phyloP scores from a whole-genome alignment of 2,888 invertebrate genomes.

The Buathra laborator region DNA sequence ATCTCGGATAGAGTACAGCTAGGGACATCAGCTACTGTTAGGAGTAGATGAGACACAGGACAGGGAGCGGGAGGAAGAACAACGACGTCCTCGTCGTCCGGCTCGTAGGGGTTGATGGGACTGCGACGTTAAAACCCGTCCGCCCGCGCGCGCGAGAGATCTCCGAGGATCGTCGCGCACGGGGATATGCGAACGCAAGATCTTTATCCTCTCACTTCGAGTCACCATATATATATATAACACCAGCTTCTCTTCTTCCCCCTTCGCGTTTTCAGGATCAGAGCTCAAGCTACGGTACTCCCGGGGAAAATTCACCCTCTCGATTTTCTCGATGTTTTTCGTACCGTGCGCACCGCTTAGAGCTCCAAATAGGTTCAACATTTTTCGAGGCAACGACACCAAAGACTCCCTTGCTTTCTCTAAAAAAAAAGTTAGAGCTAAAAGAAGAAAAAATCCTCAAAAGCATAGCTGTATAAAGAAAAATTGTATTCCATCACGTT shows the following conservation, averaged over 20 bases:
- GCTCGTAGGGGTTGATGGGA: slow-evolving; percentile 67
- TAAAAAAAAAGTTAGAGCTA: not conserved
- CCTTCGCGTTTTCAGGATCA: slow-evolving; percentile 36
- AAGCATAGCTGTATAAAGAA: too few species aligned
- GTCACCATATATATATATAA: slow-evolving; percentile 31
- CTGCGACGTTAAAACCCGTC: slow-evolving; percentile 77
- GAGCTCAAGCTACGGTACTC: slow-evolving; percentile 37
- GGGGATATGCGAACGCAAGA: slow-evolving; percentile 52
- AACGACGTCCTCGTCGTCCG: slow-evolving; percentile 58
- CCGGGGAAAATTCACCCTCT: slow-evolving; percentile 51
- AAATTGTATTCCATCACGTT: too few species aligned
- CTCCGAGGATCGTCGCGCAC: slow-evolving; percentile 62
- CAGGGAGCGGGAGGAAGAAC: slow-evolving; percentile 33
- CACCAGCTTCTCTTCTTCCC: not conserved
- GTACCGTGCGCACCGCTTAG: not conserved
- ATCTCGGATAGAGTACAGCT: slow-evolving; percentile 66
- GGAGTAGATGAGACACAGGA: slow-evolving; percentile 54
- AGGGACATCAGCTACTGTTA: slow-evolving; percentile 57
- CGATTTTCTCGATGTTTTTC: slow-evolving; percentile 32
- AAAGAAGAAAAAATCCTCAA: not conserved
- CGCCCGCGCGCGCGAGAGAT: slow-evolving; percentile 74
- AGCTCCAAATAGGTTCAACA: not conserved
- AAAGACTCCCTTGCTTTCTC: not conserved
- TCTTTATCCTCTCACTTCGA: slow-evolving; percentile 55
- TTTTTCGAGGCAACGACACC: not conserved